These are phyloP conservation scores for Australoheros scitulus DNA, from an alignment of 2,113 vertebrate genomes.

Conservation along the genomic window DNA sequence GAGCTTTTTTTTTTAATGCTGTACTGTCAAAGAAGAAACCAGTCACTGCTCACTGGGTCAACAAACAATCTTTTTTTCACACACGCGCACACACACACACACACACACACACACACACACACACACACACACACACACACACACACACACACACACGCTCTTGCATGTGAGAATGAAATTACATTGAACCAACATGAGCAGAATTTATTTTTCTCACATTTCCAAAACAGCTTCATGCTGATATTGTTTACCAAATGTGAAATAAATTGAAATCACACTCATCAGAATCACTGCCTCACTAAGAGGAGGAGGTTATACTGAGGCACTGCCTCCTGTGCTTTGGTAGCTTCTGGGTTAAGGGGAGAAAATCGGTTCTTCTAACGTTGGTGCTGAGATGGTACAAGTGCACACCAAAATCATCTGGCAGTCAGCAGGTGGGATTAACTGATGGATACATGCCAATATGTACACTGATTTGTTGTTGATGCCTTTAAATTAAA, in stretches of 20 bases:
- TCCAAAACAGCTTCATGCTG: not conserved
- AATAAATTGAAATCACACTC: not conserved
- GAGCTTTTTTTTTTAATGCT: not conserved
- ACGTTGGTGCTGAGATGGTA: no score
- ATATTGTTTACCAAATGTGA: not conserved
- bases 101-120: no score
- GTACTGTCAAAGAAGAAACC: not conserved
- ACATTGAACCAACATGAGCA: not conserved
- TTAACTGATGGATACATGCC: accelerated
- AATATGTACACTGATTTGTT: not conserved
- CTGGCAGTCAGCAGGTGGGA: not conserved
- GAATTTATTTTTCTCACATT: not conserved
- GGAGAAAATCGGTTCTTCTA: not conserved
- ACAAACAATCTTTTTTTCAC: not conserved
- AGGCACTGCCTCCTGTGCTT: not conserved
- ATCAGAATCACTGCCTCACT: not conserved
- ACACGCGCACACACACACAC: not conserved
- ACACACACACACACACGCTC: not conserved
- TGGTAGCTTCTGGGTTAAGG: no score
- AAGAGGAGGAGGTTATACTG: not conserved
- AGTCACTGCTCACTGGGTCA: not conserved
- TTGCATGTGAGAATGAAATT: not conserved
- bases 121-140: no score
- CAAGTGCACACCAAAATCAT: no score
- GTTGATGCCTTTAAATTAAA: no score